A percentile compares a stretch with the other conserved stretches of the same genome.
Conservation (phyloP, 2,888 invertebrate species). For the Linyphia triangularis region DNA sequence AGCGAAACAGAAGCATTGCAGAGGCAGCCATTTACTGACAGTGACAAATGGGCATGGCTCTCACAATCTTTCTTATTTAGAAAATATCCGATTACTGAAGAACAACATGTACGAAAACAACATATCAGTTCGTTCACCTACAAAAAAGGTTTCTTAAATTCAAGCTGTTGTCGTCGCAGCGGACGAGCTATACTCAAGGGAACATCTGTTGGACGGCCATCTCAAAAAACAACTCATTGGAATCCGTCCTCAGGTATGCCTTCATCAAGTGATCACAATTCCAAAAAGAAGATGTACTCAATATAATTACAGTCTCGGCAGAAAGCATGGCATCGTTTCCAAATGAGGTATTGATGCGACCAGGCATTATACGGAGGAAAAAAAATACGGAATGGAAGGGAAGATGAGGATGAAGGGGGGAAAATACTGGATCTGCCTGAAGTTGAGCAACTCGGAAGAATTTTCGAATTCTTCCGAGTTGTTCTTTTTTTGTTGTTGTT, state of each 20-base stretch:
- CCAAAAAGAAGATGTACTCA: background rate
- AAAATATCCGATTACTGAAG: too few species aligned
- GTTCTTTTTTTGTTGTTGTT: background rate
- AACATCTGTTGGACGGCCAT: background rate
- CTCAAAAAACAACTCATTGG: background rate
- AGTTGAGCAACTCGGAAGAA: slow-evolving; percentile 70
- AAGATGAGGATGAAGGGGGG: background rate
- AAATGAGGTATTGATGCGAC: slow-evolving; percentile 42
- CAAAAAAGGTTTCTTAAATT: too few species aligned
- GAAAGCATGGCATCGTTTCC: slow-evolving; percentile 56
- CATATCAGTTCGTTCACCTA: too few species aligned
- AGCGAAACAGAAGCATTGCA: too few species aligned
- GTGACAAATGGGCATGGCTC: too few species aligned
- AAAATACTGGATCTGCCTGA: slow-evolving; percentile 61
- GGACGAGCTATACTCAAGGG: background rate
- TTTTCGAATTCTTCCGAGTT: slow-evolving; percentile 42
- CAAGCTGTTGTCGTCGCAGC: too few species aligned
- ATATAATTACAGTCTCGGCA: slow-evolving; percentile 47
- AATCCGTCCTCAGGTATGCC: slow-evolving; percentile 18
- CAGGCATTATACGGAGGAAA: background rate
- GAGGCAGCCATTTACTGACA: too few species aligned
- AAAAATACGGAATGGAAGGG: background rate
- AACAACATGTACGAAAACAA: too few species aligned
- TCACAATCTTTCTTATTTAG: too few species aligned
- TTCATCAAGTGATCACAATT: slow-evolving; percentile 25